Evolutionary conservation across 2,113 vertebrate species (phyloP).

Genomic region (Haemorhous mexicanus): DNA sequence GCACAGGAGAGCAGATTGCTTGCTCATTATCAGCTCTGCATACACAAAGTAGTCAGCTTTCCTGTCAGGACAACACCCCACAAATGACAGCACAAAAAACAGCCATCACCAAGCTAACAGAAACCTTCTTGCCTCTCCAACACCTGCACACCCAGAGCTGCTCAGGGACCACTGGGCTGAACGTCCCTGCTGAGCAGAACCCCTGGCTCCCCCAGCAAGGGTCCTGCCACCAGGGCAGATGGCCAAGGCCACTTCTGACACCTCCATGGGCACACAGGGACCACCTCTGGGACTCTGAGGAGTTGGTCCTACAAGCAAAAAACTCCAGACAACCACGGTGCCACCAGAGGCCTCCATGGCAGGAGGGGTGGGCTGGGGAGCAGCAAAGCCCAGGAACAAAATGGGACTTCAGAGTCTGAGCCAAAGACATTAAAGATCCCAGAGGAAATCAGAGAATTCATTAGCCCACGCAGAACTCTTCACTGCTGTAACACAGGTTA

Average conservation of each 20-base stretch:
- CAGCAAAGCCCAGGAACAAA: not conserved
- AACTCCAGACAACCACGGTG: fast-evolving
- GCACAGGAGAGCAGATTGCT: not conserved
- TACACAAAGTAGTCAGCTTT: not conserved
- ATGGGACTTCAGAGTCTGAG: not conserved
- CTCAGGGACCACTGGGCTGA: not conserved
- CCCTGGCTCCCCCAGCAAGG: not conserved
- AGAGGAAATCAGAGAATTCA: not conserved
- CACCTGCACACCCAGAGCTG: not conserved
- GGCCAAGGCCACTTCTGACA: not conserved
- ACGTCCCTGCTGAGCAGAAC: not conserved
- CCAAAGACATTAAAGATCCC: not conserved
- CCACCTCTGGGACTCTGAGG: not conserved
- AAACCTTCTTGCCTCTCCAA: not conserved
- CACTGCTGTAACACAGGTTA: not conserved
- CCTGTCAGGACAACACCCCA: not conserved
- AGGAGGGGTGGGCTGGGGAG: not conserved
- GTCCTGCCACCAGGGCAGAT: not conserved
- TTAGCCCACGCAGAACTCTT: not conserved
- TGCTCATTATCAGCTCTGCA: not conserved
- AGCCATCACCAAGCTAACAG: not conserved
- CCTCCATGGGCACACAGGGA: not conserved
- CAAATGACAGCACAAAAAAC: fast-evolving
- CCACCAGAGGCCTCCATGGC: not conserved
- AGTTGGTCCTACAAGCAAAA: not conserved